Percentiles rank a stretch among this genome's conserved stretches.
Evolutionary conservation across 2,113 vertebrate species (phyloP).

Genomic region (Eurystomus gularis): DNA sequence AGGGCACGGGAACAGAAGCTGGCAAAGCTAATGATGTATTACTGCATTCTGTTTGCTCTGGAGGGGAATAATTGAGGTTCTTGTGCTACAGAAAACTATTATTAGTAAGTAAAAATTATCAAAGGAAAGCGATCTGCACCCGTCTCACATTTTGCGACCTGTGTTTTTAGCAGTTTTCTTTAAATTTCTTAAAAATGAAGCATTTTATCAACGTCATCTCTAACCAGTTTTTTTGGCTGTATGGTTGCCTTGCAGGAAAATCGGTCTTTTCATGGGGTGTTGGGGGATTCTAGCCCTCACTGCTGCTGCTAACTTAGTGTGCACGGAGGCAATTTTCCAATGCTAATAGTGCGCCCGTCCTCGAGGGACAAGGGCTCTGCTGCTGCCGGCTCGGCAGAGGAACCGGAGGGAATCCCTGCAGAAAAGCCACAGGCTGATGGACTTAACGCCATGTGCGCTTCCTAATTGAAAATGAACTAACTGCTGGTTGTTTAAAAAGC

Average conservation of each 20-base stretch:
- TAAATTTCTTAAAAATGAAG: not conserved
- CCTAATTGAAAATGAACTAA: not conserved
- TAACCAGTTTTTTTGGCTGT: not conserved
- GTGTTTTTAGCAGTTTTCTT: not conserved
- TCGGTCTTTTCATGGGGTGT: accelerated
- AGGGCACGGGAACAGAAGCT: not conserved
- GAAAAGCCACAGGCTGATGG: not conserved
- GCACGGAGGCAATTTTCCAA: not conserved
- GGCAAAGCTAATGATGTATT: not conserved
- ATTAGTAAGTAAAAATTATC: constrained; percentile 14
- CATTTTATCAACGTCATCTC: accelerated
- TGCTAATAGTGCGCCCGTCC: not conserved
- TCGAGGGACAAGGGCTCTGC: not conserved
- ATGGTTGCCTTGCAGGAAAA: not conserved
- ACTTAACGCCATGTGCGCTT: not conserved
- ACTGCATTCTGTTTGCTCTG: not conserved
- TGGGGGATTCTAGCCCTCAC: not conserved
- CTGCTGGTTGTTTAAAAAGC: not conserved
- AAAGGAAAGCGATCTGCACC: not conserved
- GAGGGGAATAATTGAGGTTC: not conserved
- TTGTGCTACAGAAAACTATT: not conserved
- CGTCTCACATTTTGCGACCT: not conserved
- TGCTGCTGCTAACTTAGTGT: not conserved
- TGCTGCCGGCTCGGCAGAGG: not conserved
- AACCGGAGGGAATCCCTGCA: not conserved